These are phyloP conservation scores for Rhadina sibilatrix DNA, from an alignment of 2,113 vertebrate species.

Conservation along the genomic window DNA sequence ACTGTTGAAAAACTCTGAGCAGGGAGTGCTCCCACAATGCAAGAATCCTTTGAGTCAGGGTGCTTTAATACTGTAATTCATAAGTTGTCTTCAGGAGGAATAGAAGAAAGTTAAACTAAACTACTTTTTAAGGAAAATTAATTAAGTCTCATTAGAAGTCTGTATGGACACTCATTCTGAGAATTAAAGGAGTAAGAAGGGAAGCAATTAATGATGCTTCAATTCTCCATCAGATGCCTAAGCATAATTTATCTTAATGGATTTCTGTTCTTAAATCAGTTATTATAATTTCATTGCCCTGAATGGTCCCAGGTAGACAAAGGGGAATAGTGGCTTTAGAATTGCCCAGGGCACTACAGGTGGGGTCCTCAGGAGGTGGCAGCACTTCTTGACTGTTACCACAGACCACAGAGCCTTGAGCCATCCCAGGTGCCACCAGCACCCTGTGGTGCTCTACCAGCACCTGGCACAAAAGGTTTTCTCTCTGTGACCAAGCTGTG, in stretches of 20 bases:
- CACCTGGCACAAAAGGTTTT: background rate
- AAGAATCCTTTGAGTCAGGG: background rate
- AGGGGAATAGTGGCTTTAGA: background rate
- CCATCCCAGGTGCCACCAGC: background rate
- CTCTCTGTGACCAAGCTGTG: rapidly evolving
- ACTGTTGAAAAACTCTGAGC: background rate
- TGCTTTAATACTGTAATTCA: background rate
- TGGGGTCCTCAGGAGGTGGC: background rate
- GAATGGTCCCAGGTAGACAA: background rate
- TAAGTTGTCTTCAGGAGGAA: background rate
- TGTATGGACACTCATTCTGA: slow-evolving; percentile 5
- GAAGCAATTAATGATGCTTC: background rate
- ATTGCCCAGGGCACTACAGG: background rate
- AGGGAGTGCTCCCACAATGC: background rate
- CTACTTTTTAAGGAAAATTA: slow-evolving; percentile 15
- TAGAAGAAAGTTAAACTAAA: background rate
- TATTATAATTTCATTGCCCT: background rate
- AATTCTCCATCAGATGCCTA: background rate
- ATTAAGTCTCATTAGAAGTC: slow-evolving; percentile 20
- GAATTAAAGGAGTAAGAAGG: background rate
- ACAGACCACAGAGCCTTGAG: background rate
- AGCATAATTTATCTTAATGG: background rate
- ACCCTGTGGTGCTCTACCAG: background rate
- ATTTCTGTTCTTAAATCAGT: background rate
- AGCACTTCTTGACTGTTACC: background rate